Evolutionary conservation across 1,140 invertebrate species (phyloP).

Genomic region (Drosophila sturtevanti): DNA sequence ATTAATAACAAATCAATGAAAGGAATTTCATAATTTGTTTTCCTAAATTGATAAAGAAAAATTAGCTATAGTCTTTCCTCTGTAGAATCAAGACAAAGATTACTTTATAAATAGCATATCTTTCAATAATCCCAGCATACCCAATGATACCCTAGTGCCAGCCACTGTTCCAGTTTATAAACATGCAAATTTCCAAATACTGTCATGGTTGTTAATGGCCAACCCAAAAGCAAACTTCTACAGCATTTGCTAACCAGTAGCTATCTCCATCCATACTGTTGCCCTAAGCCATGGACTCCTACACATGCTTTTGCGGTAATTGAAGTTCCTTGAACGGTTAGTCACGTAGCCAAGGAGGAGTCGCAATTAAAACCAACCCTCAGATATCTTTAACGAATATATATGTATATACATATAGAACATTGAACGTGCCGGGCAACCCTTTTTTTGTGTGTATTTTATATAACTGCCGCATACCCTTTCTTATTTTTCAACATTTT

Average conservation of each 20-base stretch:
- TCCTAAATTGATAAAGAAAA: too few species aligned
- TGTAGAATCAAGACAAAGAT: too few species aligned
- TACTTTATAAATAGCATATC: too few species aligned
- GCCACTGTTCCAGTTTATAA: slow-evolving; percentile 47
- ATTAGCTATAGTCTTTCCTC: too few species aligned
- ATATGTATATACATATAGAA: too few species aligned
- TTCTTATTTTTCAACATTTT: slow-evolving; percentile 15
- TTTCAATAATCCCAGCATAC: not conserved
- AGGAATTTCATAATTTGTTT: too few species aligned
- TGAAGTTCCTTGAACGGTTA: slow-evolving; percentile 70
- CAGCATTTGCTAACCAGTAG: not conserved
- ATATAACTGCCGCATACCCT: not conserved
- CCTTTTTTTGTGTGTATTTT: slow-evolving; percentile 44
- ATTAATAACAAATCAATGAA: too few species aligned
- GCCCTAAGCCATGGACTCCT: not conserved
- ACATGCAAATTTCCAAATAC: slow-evolving; percentile 65
- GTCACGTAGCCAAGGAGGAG: slow-evolving; percentile 60
- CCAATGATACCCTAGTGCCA: slow-evolving; percentile 19
- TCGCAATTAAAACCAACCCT: slow-evolving; percentile 71
- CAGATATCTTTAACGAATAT: slow-evolving; percentile 47
- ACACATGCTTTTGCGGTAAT: slow-evolving; percentile 77
- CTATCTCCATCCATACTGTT: not conserved
- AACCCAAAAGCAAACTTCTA: slow-evolving; percentile 32
- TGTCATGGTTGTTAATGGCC: slow-evolving; percentile 58
- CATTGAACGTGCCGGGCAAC: slow-evolving; percentile 52